Base-by-base conservation (phyloP, 2,797 vertebrate genomes). In the Cygnus olor region DNA sequence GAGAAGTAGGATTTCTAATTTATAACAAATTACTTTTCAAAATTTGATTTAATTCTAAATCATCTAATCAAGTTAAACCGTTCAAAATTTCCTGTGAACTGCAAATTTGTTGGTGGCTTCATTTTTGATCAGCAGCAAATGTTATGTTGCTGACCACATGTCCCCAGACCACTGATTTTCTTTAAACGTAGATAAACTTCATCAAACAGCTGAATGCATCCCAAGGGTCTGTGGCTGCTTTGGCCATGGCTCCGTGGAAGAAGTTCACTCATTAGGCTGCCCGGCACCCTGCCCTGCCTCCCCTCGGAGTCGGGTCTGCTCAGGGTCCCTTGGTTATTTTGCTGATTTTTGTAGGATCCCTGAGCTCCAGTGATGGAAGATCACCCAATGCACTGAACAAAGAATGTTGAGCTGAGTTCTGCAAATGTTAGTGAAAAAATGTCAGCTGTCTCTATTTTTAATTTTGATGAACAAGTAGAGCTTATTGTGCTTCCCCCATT, bases 241-340 rank as follows among this genome's bases (percentile, higher is more conserved):
- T 40, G 63, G 51, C 15, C 10, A 22, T 8, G 10, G 16, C 15
- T 73, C 28, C 12, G 3, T 5, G 21, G 49, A 74, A 85, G 22
- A 78, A 11, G 22, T 11, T 3, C 19, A 10, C 21, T 49, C 13
- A 22, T 0, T 0, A 1, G 60, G 14, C 47, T 80, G 60, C 24
- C 14, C 54, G 32, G 20, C 19, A 44, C 36, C 61, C 40, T 68
- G 9, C 58, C 21, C 36, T 90, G 47, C 42, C 21, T 42, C n/a
- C 27, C 15, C 47, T 24, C 2, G 0, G 16, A 60, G 32, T 12
- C 0, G 1, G 4, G 10, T 11, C 13, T 1, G 1, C 21, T 56
- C 8, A 3, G 56, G 20, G 6, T 7, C 53, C 28, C 51, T 28
- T 60, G 7, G 4, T 15, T 45, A 36, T 58, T 85, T 83, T 44